These are phyloP conservation scores for Phymorhynchus buccinoides DNA, from an alignment of 1,140 invertebrate genomes.

Conservation along the genomic window DNA sequence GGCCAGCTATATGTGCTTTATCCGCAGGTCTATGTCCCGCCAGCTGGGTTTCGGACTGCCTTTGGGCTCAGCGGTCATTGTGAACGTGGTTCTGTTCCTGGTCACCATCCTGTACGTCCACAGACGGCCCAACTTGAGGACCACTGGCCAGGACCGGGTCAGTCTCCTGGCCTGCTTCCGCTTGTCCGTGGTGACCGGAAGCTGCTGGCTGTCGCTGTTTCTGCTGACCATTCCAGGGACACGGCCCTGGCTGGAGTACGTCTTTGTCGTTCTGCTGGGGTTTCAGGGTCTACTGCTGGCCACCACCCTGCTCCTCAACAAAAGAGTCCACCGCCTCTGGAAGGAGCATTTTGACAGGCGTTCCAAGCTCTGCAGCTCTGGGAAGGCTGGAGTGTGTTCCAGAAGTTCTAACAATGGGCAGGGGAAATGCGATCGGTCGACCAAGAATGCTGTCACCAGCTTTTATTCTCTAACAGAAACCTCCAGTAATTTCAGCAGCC, in stretches of 20 bases:
- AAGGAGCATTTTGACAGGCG: no score
- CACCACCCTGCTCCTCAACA: conserved; percentile 13
- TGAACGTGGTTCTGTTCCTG: conserved; percentile 22
- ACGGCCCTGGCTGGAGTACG: conserved; percentile 10
- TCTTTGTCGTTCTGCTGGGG: neutral
- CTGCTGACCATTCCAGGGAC: conserved; percentile 18
- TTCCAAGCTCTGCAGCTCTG: neutral
- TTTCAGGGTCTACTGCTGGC: conserved; percentile 17
- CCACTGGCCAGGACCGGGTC: neutral
- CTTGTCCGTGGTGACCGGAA: conserved; percentile 30
- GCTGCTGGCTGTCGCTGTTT: conserved; percentile 32
- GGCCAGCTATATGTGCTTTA: neutral
- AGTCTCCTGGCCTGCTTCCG: conserved; percentile 31
- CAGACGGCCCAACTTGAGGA: neutral
- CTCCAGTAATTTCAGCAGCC: neutral
- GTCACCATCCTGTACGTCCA: conserved; percentile 20
- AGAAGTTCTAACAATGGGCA: neutral
- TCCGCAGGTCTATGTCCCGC: neutral
- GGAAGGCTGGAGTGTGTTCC: neutral
- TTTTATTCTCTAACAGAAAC: neutral
- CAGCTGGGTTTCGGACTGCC: conserved; percentile 33
- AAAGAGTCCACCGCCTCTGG: neutral
- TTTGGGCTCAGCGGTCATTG: neutral
- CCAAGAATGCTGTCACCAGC: neutral
- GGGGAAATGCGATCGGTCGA: neutral